These are phyloP conservation scores for Darevskia nairensis DNA, from an alignment of 2,797 vertebrate species.

Conservation along the genomic window DNA sequence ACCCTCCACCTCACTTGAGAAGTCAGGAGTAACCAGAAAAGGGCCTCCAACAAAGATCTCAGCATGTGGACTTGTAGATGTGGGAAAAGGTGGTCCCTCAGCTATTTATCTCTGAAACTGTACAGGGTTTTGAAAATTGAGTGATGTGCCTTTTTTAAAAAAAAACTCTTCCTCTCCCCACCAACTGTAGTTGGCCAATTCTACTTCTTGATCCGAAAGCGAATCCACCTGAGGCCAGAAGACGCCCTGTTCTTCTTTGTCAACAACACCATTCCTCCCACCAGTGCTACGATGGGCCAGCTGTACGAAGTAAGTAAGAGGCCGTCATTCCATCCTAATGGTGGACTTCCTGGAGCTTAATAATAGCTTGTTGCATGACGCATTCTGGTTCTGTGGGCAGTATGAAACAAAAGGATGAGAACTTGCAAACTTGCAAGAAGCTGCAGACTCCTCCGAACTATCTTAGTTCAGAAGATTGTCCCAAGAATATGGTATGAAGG, in stretches of 20 bases:
- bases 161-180: constrained; percentile 13
- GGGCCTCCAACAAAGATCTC: background rate
- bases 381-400: background rate
- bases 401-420: too few species aligned
- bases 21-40: background rate
- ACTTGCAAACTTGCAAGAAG: background rate
- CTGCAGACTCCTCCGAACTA: too few species aligned
- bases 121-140: background rate
- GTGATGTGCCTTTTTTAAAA: background rate
- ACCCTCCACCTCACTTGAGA: background rate
- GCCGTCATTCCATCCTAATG: background rate
- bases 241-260: constrained; percentile 99
- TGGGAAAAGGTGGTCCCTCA: background rate
- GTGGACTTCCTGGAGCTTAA: background rate
- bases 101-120: background rate
- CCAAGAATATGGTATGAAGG: too few species aligned
- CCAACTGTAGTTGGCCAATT: constrained; percentile 88
- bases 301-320: constrained; percentile 90
- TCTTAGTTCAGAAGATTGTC: background rate
- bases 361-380: background rate
- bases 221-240: constrained; percentile 94
- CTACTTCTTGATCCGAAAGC: constrained; percentile 97
- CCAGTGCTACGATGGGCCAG: constrained; percentile 94
- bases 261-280: constrained; percentile 96
- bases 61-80: fast-evolving